Base-by-base conservation (phyloP, 1,140 invertebrate genomes). In the Papilio polytes region DNA sequence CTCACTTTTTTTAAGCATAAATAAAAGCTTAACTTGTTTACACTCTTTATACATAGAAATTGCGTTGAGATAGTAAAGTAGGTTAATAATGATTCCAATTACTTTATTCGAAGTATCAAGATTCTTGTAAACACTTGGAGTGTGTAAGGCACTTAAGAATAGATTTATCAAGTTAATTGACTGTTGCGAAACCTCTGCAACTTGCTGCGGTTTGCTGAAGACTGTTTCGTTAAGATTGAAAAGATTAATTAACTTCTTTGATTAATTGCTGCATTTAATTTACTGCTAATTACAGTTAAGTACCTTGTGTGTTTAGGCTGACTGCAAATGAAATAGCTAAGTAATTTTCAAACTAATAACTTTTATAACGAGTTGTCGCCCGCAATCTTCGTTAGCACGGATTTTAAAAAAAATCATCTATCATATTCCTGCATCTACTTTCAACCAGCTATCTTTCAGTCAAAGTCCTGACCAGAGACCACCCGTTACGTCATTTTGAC, bases 231-330 rank as follows among this genome's bases (percentile, higher is more conserved):
- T 70, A 70, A 70, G 63, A 70, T 70, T 70, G 7, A 26, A 31
- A 70, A 70, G 22, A 31, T 70, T 70, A 70, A 70, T 70, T 36
- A 70, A 70, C 56, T 70, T 63, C 20, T 63, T 70, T 70, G 63
- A 70, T 31, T 70, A 36, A 70, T 31, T 70, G 31, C 22, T 70
- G 63, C 22, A 31, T 31, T 70, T 31, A 31, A 70, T 66, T 66
- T 66, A 66, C 63, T 70, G 63, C 63, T 70, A 70, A 70, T 70
- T 70, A 70, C 63, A 6, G 2, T 31, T 15, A 31, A 70, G 15
- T 70, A 70, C 63, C 63, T 70, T 70, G 63, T 70, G 15, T 70
- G 63, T 31, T 70, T 18, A 70, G 26, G 63, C 63, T 31, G 12
- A 70, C 26, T 20, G 2, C 59, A 26, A 26, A 63, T 59, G n/a